Evolutionary conservation across 2,113 vertebrate species (phyloP), one percentile per base, ranked within the genome.

Genomic region (Forbesichthys agassizii): DNA sequence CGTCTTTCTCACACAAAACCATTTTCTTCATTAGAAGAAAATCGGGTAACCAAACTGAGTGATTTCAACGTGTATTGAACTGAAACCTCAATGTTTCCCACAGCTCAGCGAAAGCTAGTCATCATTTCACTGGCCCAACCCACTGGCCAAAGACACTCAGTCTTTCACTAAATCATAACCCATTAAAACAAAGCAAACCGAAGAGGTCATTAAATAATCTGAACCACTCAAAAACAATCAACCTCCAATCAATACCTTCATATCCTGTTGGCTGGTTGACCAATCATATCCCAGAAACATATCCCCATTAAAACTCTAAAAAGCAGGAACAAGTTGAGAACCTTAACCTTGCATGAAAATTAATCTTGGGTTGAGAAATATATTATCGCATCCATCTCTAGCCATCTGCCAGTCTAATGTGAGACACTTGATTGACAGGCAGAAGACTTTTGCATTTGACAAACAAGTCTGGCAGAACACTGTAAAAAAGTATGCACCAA

Each of bases 221-320:
- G 82, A 85, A 76, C 65, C 71, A 81, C 71, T 71, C 66, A 57
- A 62, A 77, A 81, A 75, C 62, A 83, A 84, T 85, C 67, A 75
- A 18, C 64, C 68, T 71, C 83, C 81, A 81, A 73, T 62, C 78
- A 82, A 79, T 4, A 3, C 77, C 77, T 81, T 74, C 54, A 80
- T 74, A 81, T 86, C 79, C 78, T 79, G 72, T 58, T 75, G 70
- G 79, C 62, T 9, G 13, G 59, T 67, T 58, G 64, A 66, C 53
- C 73, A 27, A 49, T 49, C n/a, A 56, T 60, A 36, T 53, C 68
- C 46, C 61, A 53, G 27, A 56, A 53, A 57, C 48, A 67, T 20
- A 57, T 47, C 20, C 46, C 8, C 47, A 64, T 16, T 20, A 36
- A 57, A 20, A 57, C 13, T 11, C 48, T 4, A 14, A 66, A 33